Evolutionary conservation across 2,888 invertebrate species (phyloP), one percentile per base, ranked within the genome.

Genomic region (Baccha elongata): DNA sequence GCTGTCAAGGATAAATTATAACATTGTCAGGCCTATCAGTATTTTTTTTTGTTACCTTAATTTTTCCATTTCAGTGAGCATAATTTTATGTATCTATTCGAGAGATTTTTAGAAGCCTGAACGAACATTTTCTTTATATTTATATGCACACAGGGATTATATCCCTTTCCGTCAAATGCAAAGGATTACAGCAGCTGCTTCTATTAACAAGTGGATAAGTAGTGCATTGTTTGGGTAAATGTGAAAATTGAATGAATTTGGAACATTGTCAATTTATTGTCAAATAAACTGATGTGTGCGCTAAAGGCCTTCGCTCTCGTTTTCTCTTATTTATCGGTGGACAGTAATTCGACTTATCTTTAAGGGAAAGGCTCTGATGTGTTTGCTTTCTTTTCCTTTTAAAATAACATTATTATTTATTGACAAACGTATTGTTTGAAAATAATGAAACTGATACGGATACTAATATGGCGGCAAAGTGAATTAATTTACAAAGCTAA

Each of bases 201-300:
- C 15, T 32, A 6, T n/a, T 60, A 60, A 60, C 60, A 60, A 60
- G 60, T 60, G 60, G 44, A 60, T 60, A 60, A 60, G 60, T 60
- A 60, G 19, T 44, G 60, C 29, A 60, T 60, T 60, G 60, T 60
- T 60, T 40, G 15, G n/a, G 15, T 50, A 29, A 26, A 40, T 15
- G n/a, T 42, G 29, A 17, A 44, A 44, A 60, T 60, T 42, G 42
- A 60, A 60, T 44, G 44, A 44, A 60, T 44, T 19, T 60, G 44
- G 42, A 60, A 60, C 44, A 60, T 44, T 60, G 60, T 60, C 60
- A 60, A 60, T n/a, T n/a, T n/a, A n/a, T 60, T 60, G 60, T 60
- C 60, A 60, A 60, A 60, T 29, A 40, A 26, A 58, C 15, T 29
- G 13, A 8, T 40, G 58, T 40, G 10, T 35, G 15, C n/a, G n/a